Evolutionary conservation across 1,140 invertebrate genomes (phyloP), one percentile per base, ranked within the genome.

Genomic region (Drosophila nannoptera): DNA sequence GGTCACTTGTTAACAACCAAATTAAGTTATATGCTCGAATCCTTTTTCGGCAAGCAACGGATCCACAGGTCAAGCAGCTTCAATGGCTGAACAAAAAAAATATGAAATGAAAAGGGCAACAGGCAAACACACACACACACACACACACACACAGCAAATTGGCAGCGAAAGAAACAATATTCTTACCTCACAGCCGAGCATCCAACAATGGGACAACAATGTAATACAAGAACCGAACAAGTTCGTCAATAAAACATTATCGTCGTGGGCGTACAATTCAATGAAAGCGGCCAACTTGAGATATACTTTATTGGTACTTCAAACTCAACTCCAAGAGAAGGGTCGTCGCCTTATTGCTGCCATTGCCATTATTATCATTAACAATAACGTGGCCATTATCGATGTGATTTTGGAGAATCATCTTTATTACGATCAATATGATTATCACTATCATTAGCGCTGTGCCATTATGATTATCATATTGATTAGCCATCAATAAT

Each of bases 21-120:
- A 70, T 70, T 70, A 59, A 66, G 55, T 66, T 66, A 66, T 70
- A 70, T 56, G 42, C 46, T 66, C 50, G 62, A 70, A 66, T 70
- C 63, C 54, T 48, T 66, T 66, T 9, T 14, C 40, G 40, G 2
- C 40, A 16, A 14, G 40, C 7, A 43, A 43, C 40, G 40, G 40
- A 43, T 43, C 40, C 58, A 12, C 46, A 53, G 40, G 53, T 69
- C 53, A 64, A 64, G 33, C 29, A 43, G 33, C 45, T 49, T 8
- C 2, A 40, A 40, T n/a, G 12, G 38, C 12, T 2, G 16, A 50
- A 48, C 11, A 53, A 16, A 31, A 14, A 48, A 52, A 52, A 56
- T 11, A 7, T 29, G 40, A 55, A 36, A 42, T 6, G 7, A 14
- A 43, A 43, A 43, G 40, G 40, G 12, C 12, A 43, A 43, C 40